phyloP scores from a whole-genome alignment of 2,797 vertebrate genomes.

The Pseudotriccus pelzelni region DNA sequence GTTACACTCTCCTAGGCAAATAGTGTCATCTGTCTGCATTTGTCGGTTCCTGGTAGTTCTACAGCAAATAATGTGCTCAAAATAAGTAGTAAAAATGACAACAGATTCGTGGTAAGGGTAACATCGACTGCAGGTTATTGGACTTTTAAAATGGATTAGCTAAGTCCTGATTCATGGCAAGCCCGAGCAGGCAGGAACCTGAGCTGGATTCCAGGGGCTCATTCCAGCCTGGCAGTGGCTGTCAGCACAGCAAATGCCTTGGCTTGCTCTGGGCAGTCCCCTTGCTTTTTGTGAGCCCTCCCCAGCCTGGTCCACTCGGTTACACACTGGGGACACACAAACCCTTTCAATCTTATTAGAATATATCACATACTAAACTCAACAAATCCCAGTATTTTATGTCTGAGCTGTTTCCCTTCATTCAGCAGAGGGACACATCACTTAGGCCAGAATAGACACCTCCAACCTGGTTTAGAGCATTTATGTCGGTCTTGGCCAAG shows the following conservation, averaged over 20 bases:
- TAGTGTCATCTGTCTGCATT: background rate
- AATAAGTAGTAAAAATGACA: background rate
- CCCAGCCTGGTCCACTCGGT: background rate
- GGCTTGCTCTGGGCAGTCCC: background rate
- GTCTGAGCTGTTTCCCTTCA: background rate
- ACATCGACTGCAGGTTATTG: constrained; percentile 19
- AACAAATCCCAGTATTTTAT: background rate
- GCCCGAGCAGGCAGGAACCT: background rate
- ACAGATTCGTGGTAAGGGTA: background rate
- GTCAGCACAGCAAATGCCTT: background rate
- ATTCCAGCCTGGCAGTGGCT: background rate
- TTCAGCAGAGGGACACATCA: background rate
- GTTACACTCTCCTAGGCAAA: background rate
- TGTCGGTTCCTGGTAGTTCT: background rate
- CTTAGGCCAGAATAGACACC: fast-evolving
- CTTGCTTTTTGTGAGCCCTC: background rate
- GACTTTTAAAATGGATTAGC: background rate
- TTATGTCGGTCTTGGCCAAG: fast-evolving
- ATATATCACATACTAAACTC: background rate
- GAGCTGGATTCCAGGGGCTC: background rate
- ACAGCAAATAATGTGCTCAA: background rate
- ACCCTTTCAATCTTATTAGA: background rate
- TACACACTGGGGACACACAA: fast-evolving
- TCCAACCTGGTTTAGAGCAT: background rate
- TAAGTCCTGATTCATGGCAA: background rate